Percentiles rank a stretch among this genome's conserved stretches.
phyloP scores from a whole-genome alignment of 1,140 invertebrate species.

The Solenopsis invicta region DNA sequence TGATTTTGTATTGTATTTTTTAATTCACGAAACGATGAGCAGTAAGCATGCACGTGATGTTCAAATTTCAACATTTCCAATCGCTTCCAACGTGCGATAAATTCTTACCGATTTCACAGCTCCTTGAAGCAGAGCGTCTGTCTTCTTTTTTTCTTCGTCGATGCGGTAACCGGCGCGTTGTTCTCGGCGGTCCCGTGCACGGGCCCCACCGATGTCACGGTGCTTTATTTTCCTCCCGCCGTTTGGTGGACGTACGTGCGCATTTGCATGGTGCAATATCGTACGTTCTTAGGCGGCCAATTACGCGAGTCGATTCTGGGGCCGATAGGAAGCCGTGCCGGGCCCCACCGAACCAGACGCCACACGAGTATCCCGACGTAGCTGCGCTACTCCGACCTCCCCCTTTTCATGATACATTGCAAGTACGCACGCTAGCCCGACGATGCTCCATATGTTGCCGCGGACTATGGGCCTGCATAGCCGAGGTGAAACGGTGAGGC shows the following conservation, averaged over 20 bases:
- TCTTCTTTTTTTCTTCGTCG: not conserved
- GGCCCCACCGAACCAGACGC: slow-evolving; percentile 77
- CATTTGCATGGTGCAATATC: slow-evolving; percentile 87
- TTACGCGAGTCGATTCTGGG: slow-evolving; percentile 86
- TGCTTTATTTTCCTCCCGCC: slow-evolving; percentile 78
- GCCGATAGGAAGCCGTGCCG: slow-evolving; percentile 82
- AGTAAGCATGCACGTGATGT: not conserved
- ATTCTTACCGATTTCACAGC: slow-evolving; percentile 24
- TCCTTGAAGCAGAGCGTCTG: slow-evolving; percentile 16
- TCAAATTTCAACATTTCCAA: slow-evolving; percentile 14
- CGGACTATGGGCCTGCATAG: slow-evolving; percentile 36
- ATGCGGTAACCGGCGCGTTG: slow-evolving; percentile 52
- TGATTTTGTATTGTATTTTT: not conserved
- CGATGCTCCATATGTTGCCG: slow-evolving; percentile 81
- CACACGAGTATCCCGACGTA: slow-evolving; percentile 76
- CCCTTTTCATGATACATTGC: slow-evolving; percentile 85
- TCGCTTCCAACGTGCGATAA: slow-evolving; percentile 28
- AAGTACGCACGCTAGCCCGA: slow-evolving; percentile 82
- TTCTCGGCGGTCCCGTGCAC: slow-evolving; percentile 36
- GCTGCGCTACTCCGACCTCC: slow-evolving; percentile 20
- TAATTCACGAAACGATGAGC: not conserved
- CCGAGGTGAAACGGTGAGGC: slow-evolving; percentile 56
- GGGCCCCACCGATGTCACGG: slow-evolving; percentile 15
- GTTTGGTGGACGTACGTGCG: slow-evolving; percentile 80
- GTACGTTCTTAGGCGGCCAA: slow-evolving; percentile 86